Base-by-base conservation (phyloP, 2,888 invertebrate species). In the Catonia carolina region DNA sequence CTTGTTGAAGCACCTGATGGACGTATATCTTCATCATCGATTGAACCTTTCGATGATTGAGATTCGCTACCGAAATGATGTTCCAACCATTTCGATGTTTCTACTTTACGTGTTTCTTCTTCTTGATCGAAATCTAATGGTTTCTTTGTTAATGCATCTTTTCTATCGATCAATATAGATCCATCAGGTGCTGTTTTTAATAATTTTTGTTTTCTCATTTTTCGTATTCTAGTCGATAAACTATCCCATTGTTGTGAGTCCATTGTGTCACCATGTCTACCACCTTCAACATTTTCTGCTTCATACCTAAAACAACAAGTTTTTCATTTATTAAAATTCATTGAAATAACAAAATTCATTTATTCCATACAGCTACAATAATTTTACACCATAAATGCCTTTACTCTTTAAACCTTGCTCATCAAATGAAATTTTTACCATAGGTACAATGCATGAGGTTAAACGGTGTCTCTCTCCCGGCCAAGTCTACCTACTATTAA, bases 51-150 rank as follows among this genome's bases (percentile, higher is more conserved):
- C 15, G 62, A 63, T 3, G 65, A 65, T 20, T 66, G 61, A 7
- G 64, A 60, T 61, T 89, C 89, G 70, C 88, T 89, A 51, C 92
- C 92, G 69, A 93, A 92, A 71, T 93, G 92, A 68, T 87, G 86
- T 68, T 91, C 91, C 53, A 92, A 77, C 92, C 92, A 92, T 74
- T 90, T 90, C 61, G 88, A 89, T 0, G 91, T 92, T 75, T 92
- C 91, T 63, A 86, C 85, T 72, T 91, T 91, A 59, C 91, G 80
- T 5, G 90, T 90, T 71, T 90, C 88, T 72, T 92, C 91, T 70
- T 92, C 91, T 68, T 88, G 83, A 69, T 90, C 89, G 67, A 89
- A 85, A 73, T 91, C 89, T 61, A 90, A 74, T 0, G 91, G 89
- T 54, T 84, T 83, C 69, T 86, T 85, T 36, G 88, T 86, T 67